Base-by-base conservation (phyloP, 1,140 invertebrate species). In the Magallana ariakensis region DNA sequence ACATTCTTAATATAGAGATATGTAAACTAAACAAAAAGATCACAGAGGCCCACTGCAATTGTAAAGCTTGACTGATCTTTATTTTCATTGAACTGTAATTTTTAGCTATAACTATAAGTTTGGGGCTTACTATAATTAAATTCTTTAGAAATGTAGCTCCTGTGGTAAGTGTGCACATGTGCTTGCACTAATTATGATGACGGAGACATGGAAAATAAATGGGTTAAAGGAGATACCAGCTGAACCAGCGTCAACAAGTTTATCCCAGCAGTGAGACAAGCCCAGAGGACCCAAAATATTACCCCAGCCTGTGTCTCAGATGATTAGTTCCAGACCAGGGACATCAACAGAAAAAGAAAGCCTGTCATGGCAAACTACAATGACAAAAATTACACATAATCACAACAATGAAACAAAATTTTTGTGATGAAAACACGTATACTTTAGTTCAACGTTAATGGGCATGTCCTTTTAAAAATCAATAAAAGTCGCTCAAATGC, bases 231-330 rank as follows among this genome's bases (percentile, higher is more conserved):
- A 70, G n/a, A 60, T 70, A 13, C 84, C 84, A 70, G 62, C 58
- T 16, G 62, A 53, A 33, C 83, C 57, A n/a, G 16, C 83, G n/a
- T 62, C 19, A 19, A 85, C 83, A 54, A 85, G 56, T 26, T 46
- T 87, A n/a, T 81, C 80, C 62, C 86, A 87, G 56, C 57, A 87
- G 33, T 87, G 86, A 81, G 80, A 87, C 75, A 87, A 87, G 46
- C 86, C 81, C 54, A 83, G 80, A 56, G 81, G 81, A 5, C 46
- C 26, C 19, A 87, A 87, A 56, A 87, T 82, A 13, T 9, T 53
- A 22, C 55, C 75, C 53, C 55, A 86, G 60, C 80, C 80, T 22
- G 80, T 82, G 13, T 19, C 80, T 1, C 57, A 81, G 15, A 86
- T 82, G 19, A 19, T 82, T 54, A 82, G 53, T 33, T 8, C 56